Evolutionary conservation across 1,140 invertebrate species (phyloP).

Genomic region (Saccostrea cuccullata): DNA sequence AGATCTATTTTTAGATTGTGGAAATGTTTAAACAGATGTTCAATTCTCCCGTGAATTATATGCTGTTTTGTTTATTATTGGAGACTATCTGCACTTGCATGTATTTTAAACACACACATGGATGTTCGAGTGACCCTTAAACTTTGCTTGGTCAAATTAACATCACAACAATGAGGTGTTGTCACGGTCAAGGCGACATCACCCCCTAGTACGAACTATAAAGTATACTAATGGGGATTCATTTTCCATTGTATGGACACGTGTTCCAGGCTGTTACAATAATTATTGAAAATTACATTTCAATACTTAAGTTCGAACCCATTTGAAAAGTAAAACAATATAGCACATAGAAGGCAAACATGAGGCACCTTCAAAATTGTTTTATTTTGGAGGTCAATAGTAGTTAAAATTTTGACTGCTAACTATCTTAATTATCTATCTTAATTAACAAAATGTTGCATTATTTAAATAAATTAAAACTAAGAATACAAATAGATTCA

Average conservation of each 20-base stretch:
- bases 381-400: too few species aligned
- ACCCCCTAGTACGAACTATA: neutral
- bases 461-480: too few species aligned
- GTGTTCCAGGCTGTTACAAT: neutral
- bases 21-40: constrained; percentile 38
- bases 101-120: constrained; percentile 2
- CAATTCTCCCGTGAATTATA: constrained; percentile 21
- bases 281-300: constrained; percentile 11
- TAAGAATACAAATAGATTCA: too few species aligned
- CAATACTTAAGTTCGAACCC: neutral
- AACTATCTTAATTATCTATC: too few species aligned
- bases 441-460: too few species aligned
- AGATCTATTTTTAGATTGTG: constrained; percentile 18
- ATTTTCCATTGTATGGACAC: neutral
- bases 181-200: neutral
- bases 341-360: neutral
- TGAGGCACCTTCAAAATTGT: neutral
- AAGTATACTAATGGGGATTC: neutral
- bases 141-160: constrained; percentile 27
- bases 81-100: constrained; percentile 8
- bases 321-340: neutral
- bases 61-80: constrained; percentile 29
- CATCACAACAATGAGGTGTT: neutral
- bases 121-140: neutral
- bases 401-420: too few species aligned